Evolutionary conservation across 2,888 invertebrate species (phyloP).

Genomic region (Cyrtodaria siliqua): DNA sequence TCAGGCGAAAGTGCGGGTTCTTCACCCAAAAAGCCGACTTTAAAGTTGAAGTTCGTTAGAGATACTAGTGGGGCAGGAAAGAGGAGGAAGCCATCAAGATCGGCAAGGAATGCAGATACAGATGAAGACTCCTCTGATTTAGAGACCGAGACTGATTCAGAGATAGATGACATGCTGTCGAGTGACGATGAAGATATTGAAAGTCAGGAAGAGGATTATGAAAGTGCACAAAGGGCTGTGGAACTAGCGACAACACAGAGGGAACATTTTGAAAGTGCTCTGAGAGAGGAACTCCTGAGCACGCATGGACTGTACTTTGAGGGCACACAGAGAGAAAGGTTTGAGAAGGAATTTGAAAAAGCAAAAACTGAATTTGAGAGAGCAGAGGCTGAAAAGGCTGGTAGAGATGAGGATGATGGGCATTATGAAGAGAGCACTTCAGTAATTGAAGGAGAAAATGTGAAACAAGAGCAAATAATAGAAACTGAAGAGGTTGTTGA

Average conservation of each 20-base stretch:
- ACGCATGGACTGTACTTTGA: constrained; percentile 62
- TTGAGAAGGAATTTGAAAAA: constrained; percentile 54
- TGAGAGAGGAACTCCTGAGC: constrained; percentile 58
- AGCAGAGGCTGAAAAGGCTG: constrained; percentile 22
- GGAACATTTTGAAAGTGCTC: constrained; percentile 58
- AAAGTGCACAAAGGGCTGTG: constrained; percentile 29
- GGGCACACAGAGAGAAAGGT: constrained; percentile 55
- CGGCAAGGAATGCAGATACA: not conserved
- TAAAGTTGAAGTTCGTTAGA: constrained; percentile 53
- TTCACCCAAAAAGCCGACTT: constrained; percentile 14
- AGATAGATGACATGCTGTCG: constrained; percentile 63
- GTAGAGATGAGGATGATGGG: constrained; percentile 1
- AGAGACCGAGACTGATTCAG: constrained; percentile 55
- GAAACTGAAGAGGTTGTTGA: constrained; percentile 13
- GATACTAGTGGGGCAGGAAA: constrained; percentile 15
- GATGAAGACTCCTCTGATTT: constrained; percentile 38
- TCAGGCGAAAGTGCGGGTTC: not conserved
- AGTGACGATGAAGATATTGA: constrained; percentile 54
- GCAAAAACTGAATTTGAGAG: constrained; percentile 43
- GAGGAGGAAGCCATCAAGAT: not conserved
- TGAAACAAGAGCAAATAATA: not conserved
- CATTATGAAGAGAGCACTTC: not conserved
- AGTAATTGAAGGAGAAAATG: not conserved
- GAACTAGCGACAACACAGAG: constrained; percentile 39
- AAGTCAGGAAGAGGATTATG: constrained; percentile 14